Base-by-base conservation (phyloP, 53 echinoderm and acorn worm species). In the Arbacia lixula region DNA sequence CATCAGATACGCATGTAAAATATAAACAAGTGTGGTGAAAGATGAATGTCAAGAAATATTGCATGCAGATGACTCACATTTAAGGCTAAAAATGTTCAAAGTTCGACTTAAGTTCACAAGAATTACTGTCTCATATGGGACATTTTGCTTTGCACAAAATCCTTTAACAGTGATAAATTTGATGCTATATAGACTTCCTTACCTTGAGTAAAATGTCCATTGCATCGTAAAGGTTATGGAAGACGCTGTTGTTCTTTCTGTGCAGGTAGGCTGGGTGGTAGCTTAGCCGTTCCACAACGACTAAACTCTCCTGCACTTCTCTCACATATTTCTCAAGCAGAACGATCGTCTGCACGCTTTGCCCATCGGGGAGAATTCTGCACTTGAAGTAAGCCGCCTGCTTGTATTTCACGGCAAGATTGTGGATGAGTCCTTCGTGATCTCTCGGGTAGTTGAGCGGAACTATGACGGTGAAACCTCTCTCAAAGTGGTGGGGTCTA, bases 311-410 rank as follows among this genome's bases (percentile, higher is more conserved):
- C 38, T 91, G 74, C 41, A 84, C 84, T 55, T 91, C 91, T 34
- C 41, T 87, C 12, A 53, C 74, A 6, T 65, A 38, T 4, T 53
- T 67, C 39, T 87, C 84, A 16, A 87, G 75, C 1, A 87, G 38
- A 3, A 91, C 84, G 16, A 91, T 64, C 60, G 84, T 91, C 37
- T 91, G 91, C 2, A 29, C 37, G 27, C 66, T 55, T 9, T 56
- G 17, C 0, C 91, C 91, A 43, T 73, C 27, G 19, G 72, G 17
- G 28, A 12, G 37, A 35, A 91, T 84, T 36, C 57, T 56, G 63
- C 91, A 87, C 30, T 66, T 65, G 61, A 91, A 91, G 35, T 91
- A 91, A 12, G 91, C 91, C 6, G 91, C 87, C 60, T 91, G 91
- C 12, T 50, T 42, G 60, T 87, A 91, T 36, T 87, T 91, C 34